phyloP scores from a whole-genome alignment of 2,797 vertebrate species.

The Sciurus carolinensis region DNA sequence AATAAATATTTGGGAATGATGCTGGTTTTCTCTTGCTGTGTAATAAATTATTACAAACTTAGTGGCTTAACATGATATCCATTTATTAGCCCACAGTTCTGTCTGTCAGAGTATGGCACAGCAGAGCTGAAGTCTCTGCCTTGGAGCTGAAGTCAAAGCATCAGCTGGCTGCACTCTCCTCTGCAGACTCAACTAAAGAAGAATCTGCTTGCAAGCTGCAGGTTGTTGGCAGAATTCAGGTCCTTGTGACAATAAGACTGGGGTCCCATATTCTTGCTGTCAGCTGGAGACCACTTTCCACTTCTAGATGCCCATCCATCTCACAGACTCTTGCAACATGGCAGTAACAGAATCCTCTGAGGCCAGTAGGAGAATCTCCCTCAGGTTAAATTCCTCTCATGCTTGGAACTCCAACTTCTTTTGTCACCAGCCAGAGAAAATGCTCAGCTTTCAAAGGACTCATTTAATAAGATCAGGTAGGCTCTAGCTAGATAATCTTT shows the following conservation, averaged over 20 bases:
- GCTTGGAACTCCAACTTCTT: neutral
- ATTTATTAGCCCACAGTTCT: conserved; percentile 1
- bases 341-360: neutral
- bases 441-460: neutral
- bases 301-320: neutral
- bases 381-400: neutral
- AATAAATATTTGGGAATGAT: neutral
- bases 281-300: neutral
- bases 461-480: neutral
- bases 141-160: neutral
- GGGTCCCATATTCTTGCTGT: neutral
- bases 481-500: neutral
- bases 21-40: conserved; percentile 18
- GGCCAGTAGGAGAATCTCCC: neutral
- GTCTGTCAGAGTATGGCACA: neutral
- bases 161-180: neutral
- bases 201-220: neutral
- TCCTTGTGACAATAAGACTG: neutral
- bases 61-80: neutral
- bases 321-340: neutral
- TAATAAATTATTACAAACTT: neutral
- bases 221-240: neutral
- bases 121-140: neutral
- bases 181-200: neutral
- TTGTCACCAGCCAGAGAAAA: neutral